A percentile compares a stretch with the other conserved stretches of the same genome.
These are phyloP conservation scores for Tarsius wallacei DNA, from an alignment of 2,797 vertebrate genomes.

Conservation along the genomic window DNA sequence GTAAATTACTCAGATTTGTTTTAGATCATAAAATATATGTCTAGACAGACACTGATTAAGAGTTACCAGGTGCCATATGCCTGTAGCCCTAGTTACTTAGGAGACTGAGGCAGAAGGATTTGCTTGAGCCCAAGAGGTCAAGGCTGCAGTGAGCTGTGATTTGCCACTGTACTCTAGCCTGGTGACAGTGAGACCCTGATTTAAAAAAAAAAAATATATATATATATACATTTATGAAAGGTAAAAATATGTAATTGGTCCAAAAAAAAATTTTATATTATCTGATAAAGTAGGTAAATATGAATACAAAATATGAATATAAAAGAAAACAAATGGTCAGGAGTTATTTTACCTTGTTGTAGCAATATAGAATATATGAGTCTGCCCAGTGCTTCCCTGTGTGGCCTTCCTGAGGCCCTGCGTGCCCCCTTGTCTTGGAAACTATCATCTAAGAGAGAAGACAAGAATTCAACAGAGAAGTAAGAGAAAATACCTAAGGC, in stretches of 20 bases:
- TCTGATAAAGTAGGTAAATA: neutral
- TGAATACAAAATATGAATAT: neutral
- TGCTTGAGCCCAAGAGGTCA: no score
- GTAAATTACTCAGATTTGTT: slow-evolving; percentile 22
- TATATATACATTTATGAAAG: neutral
- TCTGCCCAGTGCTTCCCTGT: no score
- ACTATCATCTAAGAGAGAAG: neutral
- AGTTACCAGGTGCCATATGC: neutral
- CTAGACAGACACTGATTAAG: neutral
- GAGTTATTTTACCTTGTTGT: slow-evolving; percentile 43
- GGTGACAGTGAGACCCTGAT: no score
- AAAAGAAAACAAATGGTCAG: slow-evolving; percentile 53
- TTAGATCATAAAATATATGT: slow-evolving; percentile 23
- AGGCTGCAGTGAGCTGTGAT: no score
- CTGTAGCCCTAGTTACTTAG: no score
- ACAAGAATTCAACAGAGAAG: neutral
- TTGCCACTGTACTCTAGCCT: no score
- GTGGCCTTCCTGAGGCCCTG: no score
- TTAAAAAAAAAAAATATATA: no score
- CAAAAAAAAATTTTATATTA: slow-evolving; percentile 17
- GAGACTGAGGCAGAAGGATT: no score
- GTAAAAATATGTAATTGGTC: neutral
- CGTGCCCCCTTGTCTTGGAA: no score
- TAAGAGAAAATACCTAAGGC: neutral
- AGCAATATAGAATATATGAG: slow-evolving; percentile 20